Conservation (phyloP, 2,888 invertebrate species). For the Asteroscopus sphinx region DNA sequence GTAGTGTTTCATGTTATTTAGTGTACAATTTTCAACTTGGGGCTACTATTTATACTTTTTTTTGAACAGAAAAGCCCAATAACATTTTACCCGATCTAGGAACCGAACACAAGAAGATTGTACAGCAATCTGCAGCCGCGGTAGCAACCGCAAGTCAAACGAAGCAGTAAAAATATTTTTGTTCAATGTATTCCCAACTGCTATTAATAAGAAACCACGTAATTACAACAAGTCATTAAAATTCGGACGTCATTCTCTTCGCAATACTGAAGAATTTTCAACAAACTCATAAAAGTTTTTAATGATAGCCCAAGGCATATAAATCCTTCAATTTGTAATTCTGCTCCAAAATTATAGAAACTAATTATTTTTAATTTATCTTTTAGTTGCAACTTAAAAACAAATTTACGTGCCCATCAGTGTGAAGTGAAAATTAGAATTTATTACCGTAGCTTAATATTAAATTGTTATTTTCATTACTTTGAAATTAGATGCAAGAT, state of each 20-base stretch:
- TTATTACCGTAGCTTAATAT: constrained; percentile 20
- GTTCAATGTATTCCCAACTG: constrained; percentile 6
- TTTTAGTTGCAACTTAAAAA: constrained; percentile 21
- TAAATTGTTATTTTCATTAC: constrained; percentile 32
- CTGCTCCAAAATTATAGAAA: constrained; percentile 58
- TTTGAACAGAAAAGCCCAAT: too few relatives aligned
- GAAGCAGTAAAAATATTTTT: too few relatives aligned
- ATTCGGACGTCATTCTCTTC: constrained; percentile 69
- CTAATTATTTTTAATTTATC: constrained; percentile 45
- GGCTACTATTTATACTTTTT: too few relatives aligned
- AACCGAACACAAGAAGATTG: too few relatives aligned
- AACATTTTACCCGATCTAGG: too few relatives aligned
- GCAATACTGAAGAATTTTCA: constrained; percentile 66
- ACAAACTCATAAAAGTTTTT: constrained; percentile 78
- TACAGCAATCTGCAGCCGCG: too few relatives aligned
- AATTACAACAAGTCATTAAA: constrained; percentile 67
- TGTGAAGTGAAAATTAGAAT: constrained; percentile 21
- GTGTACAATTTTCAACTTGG: too few relatives aligned
- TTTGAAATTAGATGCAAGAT: constrained; percentile 26
- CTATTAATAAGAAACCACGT: constrained; percentile 22
- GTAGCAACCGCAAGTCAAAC: too few relatives aligned
- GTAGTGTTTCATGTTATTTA: too few relatives aligned
- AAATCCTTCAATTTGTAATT: constrained; percentile 72
- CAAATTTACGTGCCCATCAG: constrained; percentile 25
- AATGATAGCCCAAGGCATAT: constrained; percentile 68